Conservation (phyloP, 2,113 vertebrate genomes). For the Peromyscus polionotus region DNA sequence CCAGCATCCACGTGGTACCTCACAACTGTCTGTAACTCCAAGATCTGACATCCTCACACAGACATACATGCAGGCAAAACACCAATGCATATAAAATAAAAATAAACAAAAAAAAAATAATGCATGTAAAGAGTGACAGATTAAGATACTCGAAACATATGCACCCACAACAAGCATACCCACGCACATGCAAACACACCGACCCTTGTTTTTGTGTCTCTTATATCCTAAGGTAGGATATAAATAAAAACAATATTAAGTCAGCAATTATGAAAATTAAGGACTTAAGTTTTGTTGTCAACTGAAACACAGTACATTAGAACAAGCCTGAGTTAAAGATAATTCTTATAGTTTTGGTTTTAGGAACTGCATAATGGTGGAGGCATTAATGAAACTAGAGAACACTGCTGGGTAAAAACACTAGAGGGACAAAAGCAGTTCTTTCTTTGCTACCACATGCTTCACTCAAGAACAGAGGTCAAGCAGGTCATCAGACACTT, state of each 20-base stretch:
- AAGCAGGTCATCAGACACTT: slow-evolving; percentile 12
- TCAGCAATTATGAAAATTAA: slow-evolving; percentile 31
- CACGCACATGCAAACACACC: too few species aligned
- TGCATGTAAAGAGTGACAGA: neutral
- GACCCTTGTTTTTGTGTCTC: neutral
- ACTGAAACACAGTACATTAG: neutral
- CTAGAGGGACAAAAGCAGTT: neutral
- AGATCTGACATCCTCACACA: neutral
- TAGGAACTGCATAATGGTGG: neutral
- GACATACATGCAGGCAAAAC: neutral
- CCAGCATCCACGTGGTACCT: neutral
- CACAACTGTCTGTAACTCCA: neutral
- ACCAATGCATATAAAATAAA: neutral
- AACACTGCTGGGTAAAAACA: neutral
- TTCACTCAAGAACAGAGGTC: slow-evolving; percentile 33
- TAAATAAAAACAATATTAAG: slow-evolving; percentile 10
- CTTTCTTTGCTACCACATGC: slow-evolving; percentile 7
- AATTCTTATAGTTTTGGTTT: slow-evolving; percentile 27
- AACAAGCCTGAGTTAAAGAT: neutral
- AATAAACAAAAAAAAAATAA: neutral
- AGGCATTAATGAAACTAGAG: neutral
- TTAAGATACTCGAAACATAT: neutral
- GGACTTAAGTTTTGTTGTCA: slow-evolving; percentile 9
- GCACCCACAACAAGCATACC: neutral
- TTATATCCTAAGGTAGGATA: neutral